phyloP scores from a whole-genome alignment of 2,113 vertebrate species.

The Cochlearius cochlearius region DNA sequence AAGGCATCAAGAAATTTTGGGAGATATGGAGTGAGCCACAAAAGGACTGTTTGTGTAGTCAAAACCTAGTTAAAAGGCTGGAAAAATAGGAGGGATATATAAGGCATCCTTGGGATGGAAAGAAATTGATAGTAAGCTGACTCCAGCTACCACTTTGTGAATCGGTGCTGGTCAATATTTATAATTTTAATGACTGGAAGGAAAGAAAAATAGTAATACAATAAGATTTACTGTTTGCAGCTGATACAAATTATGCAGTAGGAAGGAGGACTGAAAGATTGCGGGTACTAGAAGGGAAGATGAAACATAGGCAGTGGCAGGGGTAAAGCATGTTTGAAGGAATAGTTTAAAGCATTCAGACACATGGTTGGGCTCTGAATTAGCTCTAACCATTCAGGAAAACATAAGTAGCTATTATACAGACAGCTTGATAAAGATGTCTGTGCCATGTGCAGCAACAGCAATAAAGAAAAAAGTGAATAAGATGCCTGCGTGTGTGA shows the following conservation, averaged over 20 bases:
- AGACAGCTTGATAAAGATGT: constrained; percentile 40
- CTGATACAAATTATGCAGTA: not conserved
- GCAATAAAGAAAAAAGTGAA: not conserved
- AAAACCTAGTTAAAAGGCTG: not conserved
- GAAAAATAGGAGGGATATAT: not conserved
- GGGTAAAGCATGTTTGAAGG: constrained; percentile 5
- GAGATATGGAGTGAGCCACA: not conserved
- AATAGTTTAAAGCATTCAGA: constrained; percentile 25
- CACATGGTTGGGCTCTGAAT: constrained; percentile 33
- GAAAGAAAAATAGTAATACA: not conserved
- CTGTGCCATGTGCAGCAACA: not conserved
- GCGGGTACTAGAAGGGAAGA: not conserved
- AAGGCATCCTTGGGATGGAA: not conserved
- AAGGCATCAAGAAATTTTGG: not conserved
- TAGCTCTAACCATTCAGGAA: constrained; percentile 33
- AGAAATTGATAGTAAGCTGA: not conserved
- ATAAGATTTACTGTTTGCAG: not conserved
- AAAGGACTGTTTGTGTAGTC: not conserved
- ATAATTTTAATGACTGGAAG: not conserved
- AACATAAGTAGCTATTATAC: constrained; percentile 35
- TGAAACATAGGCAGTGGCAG: not conserved
- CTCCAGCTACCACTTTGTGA: not conserved
- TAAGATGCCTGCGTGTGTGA: not conserved
- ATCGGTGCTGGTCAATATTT: not conserved
- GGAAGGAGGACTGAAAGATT: not conserved